phyloP scores from a whole-genome alignment of 2,797 vertebrate species.

The Decapterus maruadsi region DNA sequence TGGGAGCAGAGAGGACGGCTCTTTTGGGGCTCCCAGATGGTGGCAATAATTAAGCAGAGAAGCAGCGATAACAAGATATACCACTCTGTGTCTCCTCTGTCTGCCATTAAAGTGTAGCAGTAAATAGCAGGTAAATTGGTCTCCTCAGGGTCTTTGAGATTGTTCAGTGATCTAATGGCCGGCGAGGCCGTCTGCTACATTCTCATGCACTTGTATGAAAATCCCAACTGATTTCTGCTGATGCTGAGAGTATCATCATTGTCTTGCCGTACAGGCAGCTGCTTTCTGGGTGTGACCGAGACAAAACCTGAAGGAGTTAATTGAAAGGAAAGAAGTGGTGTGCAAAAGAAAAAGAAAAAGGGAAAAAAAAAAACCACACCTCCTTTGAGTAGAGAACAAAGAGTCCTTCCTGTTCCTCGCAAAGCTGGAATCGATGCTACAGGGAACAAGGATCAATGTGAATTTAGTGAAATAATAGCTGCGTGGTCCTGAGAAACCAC shows the following conservation, averaged over 20 bases:
- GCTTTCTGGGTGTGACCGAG: neutral
- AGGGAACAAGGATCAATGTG: conserved; percentile 46
- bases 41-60: conserved; percentile 55
- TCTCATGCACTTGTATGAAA: conserved; percentile 23
- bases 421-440: conserved; percentile 46
- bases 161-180: conserved; percentile 44
- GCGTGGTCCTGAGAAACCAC: conserved; percentile 14
- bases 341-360: neutral
- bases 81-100: conserved; percentile 33
- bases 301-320: conserved; percentile 4
- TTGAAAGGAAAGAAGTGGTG: conserved; percentile 15
- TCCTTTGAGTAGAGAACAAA: conserved; percentile 31
- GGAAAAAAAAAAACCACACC: conserved; percentile 13
- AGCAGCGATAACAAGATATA: conserved; percentile 37
- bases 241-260: neutral
- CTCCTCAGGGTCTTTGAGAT: conserved; percentile 49
- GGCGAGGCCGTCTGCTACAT: conserved; percentile 35
- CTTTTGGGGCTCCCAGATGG: conserved; percentile 27
- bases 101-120: conserved; percentile 51
- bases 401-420: conserved; percentile 37
- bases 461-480: conserved; percentile 49
- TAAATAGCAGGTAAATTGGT: conserved; percentile 62
- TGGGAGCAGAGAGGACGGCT: conserved; percentile 5
- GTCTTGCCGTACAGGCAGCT: no score
- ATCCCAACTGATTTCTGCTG: conserved; percentile 34